Conservation (phyloP, 2,113 vertebrate genomes). For the Argyrosomus japonicus region DNA sequence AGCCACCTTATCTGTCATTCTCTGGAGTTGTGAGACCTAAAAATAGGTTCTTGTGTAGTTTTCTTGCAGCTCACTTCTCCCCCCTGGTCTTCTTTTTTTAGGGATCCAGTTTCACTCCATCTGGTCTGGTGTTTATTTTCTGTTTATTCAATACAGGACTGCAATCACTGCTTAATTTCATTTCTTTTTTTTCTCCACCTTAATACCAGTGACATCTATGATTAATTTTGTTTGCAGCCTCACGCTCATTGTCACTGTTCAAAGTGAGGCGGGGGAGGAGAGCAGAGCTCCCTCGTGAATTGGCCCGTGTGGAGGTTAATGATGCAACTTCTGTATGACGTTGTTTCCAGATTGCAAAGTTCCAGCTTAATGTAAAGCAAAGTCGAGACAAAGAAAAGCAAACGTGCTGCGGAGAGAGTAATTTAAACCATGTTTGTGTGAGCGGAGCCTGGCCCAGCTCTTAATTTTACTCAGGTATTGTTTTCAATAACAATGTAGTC, state of each 20-base stretch:
- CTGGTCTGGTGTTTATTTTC: constrained; percentile 70
- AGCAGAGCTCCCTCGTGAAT: constrained; percentile 17
- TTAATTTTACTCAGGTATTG: constrained; percentile 85
- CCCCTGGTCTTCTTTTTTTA: neutral
- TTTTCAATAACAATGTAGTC: constrained; percentile 89
- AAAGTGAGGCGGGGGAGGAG: constrained; percentile 18
- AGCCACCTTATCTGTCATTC: constrained; percentile 32
- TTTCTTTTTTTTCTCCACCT: neutral
- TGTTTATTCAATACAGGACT: constrained; percentile 70
- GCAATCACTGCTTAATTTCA: constrained; percentile 77
- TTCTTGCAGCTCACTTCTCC: constrained; percentile 12
- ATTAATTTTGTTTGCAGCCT: constrained; percentile 72
- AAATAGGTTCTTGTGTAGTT: constrained; percentile 61
- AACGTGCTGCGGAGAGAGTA: constrained; percentile 83
- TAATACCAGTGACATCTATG: constrained; percentile 61
- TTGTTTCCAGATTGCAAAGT: constrained; percentile 70
- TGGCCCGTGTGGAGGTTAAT: constrained; percentile 46
- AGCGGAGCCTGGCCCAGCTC: constrained; percentile 78
- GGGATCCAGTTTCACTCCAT: constrained; percentile 67
- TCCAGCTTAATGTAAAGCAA: constrained; percentile 84
- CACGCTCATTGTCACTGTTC: constrained; percentile 63
- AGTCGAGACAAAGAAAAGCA: constrained; percentile 86
- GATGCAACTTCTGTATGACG: constrained; percentile 64
- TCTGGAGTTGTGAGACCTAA: constrained; percentile 46
- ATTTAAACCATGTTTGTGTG: constrained; percentile 88